Evolutionary conservation across 2,113 vertebrate species (phyloP).

Genomic region (Dryoscopus gambensis): DNA sequence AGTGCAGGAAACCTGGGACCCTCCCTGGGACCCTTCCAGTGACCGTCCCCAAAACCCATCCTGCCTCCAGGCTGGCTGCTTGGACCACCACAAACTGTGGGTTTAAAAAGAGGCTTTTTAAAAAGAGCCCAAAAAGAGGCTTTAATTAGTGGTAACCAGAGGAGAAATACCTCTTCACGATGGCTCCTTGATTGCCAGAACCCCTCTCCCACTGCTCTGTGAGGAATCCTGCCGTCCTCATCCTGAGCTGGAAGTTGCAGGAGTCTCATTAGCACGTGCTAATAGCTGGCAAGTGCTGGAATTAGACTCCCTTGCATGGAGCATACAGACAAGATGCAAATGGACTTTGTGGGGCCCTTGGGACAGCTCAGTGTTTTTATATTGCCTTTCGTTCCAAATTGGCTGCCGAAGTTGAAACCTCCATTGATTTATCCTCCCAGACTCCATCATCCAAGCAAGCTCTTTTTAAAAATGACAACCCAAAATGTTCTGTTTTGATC

Average conservation of each 20-base stretch:
- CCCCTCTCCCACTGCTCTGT: neutral
- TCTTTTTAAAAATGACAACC: neutral
- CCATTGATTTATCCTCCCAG: neutral
- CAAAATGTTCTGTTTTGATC: neutral
- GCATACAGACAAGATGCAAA: neutral
- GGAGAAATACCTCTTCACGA: neutral
- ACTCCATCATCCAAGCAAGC: neutral
- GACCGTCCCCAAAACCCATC: neutral
- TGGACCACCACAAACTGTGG: neutral
- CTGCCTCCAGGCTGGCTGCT: neutral
- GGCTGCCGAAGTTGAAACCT: neutral
- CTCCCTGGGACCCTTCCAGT: neutral
- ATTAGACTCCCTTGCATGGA: neutral
- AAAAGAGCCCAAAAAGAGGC: neutral
- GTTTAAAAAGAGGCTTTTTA: neutral
- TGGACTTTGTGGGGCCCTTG: neutral
- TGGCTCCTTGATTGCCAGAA: neutral
- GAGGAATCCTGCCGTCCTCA: neutral
- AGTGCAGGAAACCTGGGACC: neutral
- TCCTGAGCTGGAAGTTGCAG: neutral
- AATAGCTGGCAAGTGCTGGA: neutral
- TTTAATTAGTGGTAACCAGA: neutral
- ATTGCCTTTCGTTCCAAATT: conserved; percentile 15
- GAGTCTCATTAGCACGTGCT: neutral
- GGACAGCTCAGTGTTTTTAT: neutral